Evolutionary conservation across 2,888 invertebrate species (phyloP).

Genomic region (Tenthredo distinguenda): DNA sequence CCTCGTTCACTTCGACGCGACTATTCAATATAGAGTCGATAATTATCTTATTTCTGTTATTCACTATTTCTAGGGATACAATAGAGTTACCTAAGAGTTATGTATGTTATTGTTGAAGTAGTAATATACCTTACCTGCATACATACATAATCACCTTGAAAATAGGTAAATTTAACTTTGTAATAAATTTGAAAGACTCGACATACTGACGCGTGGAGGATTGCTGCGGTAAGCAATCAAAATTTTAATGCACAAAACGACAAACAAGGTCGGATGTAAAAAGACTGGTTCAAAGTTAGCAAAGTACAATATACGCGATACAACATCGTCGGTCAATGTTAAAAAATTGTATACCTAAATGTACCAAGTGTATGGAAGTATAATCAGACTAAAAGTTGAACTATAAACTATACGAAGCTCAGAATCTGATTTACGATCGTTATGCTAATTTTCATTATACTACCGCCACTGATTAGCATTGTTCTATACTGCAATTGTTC

Average conservation of each 20-base stretch:
- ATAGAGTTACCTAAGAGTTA: background rate
- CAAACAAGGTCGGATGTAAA: background rate
- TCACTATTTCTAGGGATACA: background rate
- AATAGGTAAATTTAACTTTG: background rate
- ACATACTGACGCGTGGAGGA: background rate
- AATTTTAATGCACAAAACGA: background rate
- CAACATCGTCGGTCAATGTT: background rate
- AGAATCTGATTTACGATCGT: background rate
- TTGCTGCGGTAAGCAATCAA: background rate
- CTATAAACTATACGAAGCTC: background rate
- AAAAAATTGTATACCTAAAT: background rate
- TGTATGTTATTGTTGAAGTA: background rate
- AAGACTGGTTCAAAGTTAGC: background rate
- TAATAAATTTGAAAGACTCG: background rate
- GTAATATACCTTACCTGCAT: background rate
- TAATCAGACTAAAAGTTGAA: background rate
- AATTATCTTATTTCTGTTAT: background rate
- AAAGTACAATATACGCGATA: background rate
- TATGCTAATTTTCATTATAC: background rate
- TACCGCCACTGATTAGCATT: background rate
- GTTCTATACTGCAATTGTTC: background rate
- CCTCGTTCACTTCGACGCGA: background rate
- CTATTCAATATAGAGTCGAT: background rate
- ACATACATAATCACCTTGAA: background rate
- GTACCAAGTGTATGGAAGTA: background rate